Evolutionary conservation across 2,797 vertebrate genomes (phyloP).

Genomic region (Falco naumanni): DNA sequence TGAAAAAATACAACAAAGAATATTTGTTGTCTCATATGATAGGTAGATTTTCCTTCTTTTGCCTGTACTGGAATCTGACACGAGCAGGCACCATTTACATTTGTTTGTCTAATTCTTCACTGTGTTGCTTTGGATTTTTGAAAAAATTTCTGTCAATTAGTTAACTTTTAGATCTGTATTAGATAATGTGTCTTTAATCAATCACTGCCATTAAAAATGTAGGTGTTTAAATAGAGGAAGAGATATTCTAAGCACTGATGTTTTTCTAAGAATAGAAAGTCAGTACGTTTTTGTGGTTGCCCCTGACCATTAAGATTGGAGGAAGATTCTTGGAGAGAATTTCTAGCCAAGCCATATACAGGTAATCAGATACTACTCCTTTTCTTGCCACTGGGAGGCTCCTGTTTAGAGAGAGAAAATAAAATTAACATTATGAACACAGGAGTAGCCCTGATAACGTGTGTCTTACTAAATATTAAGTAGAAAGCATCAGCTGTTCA

Average conservation of each 20-base stretch:
- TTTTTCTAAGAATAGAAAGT: slow-evolving; percentile 94
- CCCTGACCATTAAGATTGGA: slow-evolving; percentile 91
- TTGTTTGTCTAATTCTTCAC: neutral
- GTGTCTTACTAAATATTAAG: neutral
- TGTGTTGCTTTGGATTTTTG: neutral
- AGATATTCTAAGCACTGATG: neutral
- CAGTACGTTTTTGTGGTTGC: slow-evolving; percentile 97
- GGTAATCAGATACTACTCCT: slow-evolving; percentile 89
- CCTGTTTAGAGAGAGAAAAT: slow-evolving; percentile 76
- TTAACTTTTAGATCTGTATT: neutral
- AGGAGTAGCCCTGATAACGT: neutral
- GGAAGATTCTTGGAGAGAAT: slow-evolving; percentile 93
- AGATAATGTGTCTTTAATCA: neutral
- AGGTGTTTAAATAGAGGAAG: neutral
- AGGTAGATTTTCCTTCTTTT: neutral
- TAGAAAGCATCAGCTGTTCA: neutral
- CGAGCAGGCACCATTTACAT: neutral
- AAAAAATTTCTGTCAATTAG: neutral
- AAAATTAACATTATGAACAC: neutral
- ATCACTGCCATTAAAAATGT: neutral
- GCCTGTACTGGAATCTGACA: neutral
- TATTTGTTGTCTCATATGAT: neutral
- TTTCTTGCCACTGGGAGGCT: slow-evolving; percentile 97
- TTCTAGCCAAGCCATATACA: slow-evolving; percentile 98
- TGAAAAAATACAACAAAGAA: neutral